phyloP scores from a whole-genome alignment of 2,797 vertebrate genomes.

The Pangasius krempfi region DNA sequence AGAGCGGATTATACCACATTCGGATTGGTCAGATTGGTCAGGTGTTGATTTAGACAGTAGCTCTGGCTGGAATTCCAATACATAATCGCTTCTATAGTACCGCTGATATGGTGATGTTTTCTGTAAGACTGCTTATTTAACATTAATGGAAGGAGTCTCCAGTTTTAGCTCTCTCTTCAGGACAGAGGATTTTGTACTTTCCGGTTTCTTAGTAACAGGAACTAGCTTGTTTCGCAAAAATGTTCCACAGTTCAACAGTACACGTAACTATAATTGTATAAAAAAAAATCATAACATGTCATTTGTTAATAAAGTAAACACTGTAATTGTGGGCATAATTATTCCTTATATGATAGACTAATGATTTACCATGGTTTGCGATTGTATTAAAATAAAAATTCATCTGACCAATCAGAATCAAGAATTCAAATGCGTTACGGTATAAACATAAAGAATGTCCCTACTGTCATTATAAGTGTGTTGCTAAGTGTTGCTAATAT shows the following conservation, averaged over 20 bases:
- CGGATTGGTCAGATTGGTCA: not conserved
- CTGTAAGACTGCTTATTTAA: not conserved
- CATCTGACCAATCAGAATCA: not conserved
- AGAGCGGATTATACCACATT: not conserved
- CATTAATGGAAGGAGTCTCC: not conserved
- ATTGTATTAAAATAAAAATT: too few species aligned
- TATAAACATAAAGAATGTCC: too few species aligned
- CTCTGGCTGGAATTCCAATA: not conserved
- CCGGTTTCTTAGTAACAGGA: not conserved
- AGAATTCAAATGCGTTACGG: too few species aligned
- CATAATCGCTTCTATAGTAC: not conserved
- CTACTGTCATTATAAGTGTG: too few species aligned
- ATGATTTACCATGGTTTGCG: too few species aligned
- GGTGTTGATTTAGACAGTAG: not conserved
- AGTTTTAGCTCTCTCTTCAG: not conserved
- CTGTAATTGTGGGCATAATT: too few species aligned
- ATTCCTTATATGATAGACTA: too few species aligned
- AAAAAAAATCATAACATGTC: not conserved
- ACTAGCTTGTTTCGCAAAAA: not conserved
- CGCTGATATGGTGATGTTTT: not conserved
- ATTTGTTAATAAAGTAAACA: too few species aligned
- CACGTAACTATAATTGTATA: not conserved
- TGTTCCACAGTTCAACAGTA: not conserved
- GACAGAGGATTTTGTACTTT: too few species aligned
- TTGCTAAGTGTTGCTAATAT: too few species aligned